Conservation (phyloP, 1,140 invertebrate genomes). For the Oppia nitens region DNA sequence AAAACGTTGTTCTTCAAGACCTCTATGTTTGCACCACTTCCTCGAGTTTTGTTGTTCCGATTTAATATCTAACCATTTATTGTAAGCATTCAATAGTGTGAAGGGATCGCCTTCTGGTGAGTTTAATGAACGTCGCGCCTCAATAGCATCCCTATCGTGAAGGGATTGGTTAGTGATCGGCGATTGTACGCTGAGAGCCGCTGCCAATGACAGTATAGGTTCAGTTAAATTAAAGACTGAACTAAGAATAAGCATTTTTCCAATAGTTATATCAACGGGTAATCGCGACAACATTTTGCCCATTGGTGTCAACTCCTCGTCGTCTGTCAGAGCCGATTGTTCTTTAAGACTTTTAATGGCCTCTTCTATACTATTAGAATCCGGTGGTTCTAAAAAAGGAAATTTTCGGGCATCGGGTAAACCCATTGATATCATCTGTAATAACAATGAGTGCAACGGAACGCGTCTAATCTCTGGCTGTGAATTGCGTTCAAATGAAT, state of each 20-base stretch:
- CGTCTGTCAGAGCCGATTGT: conserved; percentile 46
- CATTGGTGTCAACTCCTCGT: conserved; percentile 72
- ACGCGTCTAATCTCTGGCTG: conserved; percentile 82
- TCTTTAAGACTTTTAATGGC: conserved; percentile 70
- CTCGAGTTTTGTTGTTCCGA: conserved; percentile 32
- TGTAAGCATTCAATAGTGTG: conserved; percentile 70
- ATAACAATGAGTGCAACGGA: conserved; percentile 70
- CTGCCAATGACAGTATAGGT: conserved; percentile 73
- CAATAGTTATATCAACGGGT: conserved; percentile 84
- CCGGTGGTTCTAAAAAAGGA: conserved; percentile 84
- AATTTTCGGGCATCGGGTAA: conserved; percentile 76
- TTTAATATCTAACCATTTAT: conserved; percentile 72
- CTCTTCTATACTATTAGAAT: conserved; percentile 59
- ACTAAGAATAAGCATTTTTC: conserved; percentile 53
- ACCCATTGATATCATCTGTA: conserved; percentile 91
- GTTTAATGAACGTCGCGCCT: conserved; percentile 55
- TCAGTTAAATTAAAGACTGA: conserved; percentile 34
- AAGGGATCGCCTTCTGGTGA: conserved; percentile 91
- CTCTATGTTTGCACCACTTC: conserved; percentile 69
- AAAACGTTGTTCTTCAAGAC: conserved; percentile 86
- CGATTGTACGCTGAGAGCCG: conserved; percentile 77
- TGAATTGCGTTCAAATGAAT: conserved; percentile 52
- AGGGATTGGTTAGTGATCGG: conserved; percentile 80
- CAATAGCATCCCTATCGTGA: conserved; percentile 58
- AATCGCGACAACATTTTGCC: conserved; percentile 70